phyloP scores from a whole-genome alignment of 1,140 invertebrate genomes.

The Papilio polyxenes region DNA sequence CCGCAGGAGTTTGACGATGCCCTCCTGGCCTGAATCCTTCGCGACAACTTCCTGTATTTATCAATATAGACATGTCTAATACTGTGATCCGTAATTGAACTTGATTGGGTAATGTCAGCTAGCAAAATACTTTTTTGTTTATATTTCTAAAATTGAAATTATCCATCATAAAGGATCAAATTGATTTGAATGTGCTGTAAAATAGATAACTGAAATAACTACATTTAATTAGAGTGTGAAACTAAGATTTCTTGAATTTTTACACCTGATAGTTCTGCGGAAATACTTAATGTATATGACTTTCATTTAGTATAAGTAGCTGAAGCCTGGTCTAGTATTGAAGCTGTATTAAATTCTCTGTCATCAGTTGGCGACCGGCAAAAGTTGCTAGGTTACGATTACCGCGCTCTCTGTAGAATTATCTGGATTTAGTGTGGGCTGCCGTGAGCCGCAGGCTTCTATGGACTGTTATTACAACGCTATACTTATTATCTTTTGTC shows the following conservation, averaged over 20 bases:
- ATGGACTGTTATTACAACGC: background rate
- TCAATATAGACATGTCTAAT: background rate
- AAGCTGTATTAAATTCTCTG: conserved; percentile 30
- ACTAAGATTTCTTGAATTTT: no score
- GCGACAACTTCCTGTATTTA: conserved; percentile 13
- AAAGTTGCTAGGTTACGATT: conserved; percentile 17
- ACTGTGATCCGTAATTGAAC: background rate
- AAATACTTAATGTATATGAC: background rate
- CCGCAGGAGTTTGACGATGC: conserved; percentile 1
- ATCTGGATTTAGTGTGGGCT: conserved; percentile 21
- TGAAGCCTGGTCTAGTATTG: background rate
- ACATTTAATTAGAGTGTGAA: no score
- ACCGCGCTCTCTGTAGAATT: conserved; percentile 1
- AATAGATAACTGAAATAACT: no score
- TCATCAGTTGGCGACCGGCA: conserved; percentile 11
- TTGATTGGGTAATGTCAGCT: background rate
- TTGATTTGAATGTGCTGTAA: no score
- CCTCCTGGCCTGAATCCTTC: conserved; percentile 4
- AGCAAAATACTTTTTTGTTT: background rate
- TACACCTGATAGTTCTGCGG: background rate
- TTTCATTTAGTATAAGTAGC: background rate
- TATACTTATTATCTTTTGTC: conserved; percentile 21
- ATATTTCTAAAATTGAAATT: background rate
- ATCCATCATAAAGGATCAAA: background rate
- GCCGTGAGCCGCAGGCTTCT: conserved; percentile 21